These are phyloP conservation scores for Rhagologus leucostigma DNA, from an alignment of 2,113 vertebrate genomes.

Conservation along the genomic window DNA sequence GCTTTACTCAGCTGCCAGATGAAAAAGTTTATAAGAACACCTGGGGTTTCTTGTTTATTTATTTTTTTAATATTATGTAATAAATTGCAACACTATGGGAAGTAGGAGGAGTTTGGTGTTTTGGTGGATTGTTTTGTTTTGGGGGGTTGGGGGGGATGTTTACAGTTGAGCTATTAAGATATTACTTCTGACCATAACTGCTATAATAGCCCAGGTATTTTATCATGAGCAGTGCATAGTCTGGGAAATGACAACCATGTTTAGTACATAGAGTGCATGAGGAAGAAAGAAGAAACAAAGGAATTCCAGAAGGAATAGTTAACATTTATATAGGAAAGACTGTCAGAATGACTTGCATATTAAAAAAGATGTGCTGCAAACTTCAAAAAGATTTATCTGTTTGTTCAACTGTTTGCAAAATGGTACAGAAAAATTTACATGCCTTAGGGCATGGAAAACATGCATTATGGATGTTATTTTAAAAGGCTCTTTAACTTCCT, in stretches of 20 bases:
- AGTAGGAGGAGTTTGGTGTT: neutral
- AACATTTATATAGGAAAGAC: neutral
- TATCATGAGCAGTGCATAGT: neutral
- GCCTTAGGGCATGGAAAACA: neutral
- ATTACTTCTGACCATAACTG: neutral
- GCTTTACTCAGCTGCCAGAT: neutral
- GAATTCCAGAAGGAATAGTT: neutral
- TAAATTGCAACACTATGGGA: neutral
- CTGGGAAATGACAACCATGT: neutral
- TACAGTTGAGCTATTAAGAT: neutral
- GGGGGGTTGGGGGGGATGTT: fast-evolving
- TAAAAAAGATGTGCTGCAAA: neutral
- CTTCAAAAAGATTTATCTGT: neutral
- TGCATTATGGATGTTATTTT: neutral
- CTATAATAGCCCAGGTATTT: neutral
- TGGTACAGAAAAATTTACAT: neutral
- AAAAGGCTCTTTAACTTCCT: neutral
- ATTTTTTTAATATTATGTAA: neutral
- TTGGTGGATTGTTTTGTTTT: neutral
- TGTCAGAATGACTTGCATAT: neutral
- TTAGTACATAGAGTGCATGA: neutral
- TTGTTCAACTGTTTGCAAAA: neutral
- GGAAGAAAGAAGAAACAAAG: neutral
- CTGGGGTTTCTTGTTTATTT: neutral
- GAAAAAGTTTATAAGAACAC: neutral